Evolutionary conservation across 2,113 vertebrate genomes (phyloP), one percentile per base, ranked within the genome.

Genomic region (Oostethus manadensis): DNA sequence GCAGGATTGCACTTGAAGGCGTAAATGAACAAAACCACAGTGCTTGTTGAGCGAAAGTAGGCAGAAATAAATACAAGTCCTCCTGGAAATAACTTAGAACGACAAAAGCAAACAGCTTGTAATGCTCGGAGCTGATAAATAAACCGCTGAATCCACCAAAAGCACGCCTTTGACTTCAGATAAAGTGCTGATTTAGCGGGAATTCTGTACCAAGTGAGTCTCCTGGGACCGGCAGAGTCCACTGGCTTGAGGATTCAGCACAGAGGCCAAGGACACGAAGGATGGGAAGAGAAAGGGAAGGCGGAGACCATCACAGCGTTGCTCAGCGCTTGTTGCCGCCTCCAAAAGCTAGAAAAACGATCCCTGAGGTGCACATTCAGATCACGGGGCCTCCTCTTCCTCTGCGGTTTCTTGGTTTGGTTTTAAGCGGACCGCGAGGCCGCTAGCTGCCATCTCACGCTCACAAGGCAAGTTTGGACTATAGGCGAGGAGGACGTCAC

Each of bases 41-140:
- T 84, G 85, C 84, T 88, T 79, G 80, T 88, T 73, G 76, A 84
- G 71, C 70, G 70, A 68, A 80, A 71, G 82, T 86, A 88, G 74
- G 88, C 86, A 86, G 92, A 93, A 97, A 93, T 92, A 92, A 86
- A 90, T 91, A 82, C 84, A 83, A 87, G 74, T 77, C 54, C 70
- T 81, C 45, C 77, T 84, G 80, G 71, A 88, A 90, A 90, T 90
- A 91, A 92, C 78, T 92, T 88, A 87, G 83, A 77, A 72, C 73
- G 88, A 90, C 87, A 92, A 88, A 89, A 73, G 89, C 88, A 89
- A 92, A 87, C 80, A 90, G 88, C 78, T 68, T 76, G 76, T 68
- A 80, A 77, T 81, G 66, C 62, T 78, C 64, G 68, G 76, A 89
- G 77, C 70, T 86, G 80, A 62, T 79, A 74, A 84, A 82, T 84